phyloP scores from a whole-genome alignment of 2,113 vertebrate species.

The Girardinichthys multiradiatus region DNA sequence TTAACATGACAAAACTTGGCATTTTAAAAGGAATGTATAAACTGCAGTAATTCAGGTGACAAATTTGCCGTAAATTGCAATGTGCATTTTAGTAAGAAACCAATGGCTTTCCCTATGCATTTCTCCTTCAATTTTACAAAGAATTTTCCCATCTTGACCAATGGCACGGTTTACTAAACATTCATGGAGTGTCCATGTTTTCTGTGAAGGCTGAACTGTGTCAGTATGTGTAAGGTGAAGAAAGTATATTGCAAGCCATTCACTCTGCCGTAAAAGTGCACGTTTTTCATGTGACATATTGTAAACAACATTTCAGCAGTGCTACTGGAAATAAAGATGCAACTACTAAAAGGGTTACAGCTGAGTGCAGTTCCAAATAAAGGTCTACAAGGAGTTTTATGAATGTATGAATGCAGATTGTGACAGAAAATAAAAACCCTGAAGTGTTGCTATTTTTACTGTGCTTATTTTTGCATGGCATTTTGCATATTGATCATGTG shows the following conservation, averaged over 20 bases:
- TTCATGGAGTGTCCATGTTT: not conserved
- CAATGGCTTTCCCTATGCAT: not conserved
- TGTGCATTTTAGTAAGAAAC: not conserved
- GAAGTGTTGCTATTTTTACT: not conserved
- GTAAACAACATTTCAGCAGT: not conserved
- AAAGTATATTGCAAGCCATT: not conserved
- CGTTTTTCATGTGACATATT: not conserved
- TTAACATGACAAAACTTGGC: no score
- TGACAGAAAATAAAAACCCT: not conserved
- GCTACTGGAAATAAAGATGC: not conserved
- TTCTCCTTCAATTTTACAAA: not conserved
- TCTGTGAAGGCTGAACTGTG: not conserved
- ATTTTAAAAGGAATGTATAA: no score
- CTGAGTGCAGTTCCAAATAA: no score
- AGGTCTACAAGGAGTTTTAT: not conserved
- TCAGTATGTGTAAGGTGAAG: not conserved
- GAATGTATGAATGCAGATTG: not conserved
- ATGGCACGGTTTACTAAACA: not conserved
- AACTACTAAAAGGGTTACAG: not conserved
- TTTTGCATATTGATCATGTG: not conserved
- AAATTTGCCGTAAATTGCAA: not conserved
- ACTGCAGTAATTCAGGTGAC: not conserved
- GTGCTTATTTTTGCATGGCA: not conserved
- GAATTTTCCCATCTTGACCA: not conserved
- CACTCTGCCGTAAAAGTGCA: not conserved